These are phyloP conservation scores for Rhadina sibilatrix DNA, from an alignment of 2,113 vertebrate species.

Conservation along the genomic window DNA sequence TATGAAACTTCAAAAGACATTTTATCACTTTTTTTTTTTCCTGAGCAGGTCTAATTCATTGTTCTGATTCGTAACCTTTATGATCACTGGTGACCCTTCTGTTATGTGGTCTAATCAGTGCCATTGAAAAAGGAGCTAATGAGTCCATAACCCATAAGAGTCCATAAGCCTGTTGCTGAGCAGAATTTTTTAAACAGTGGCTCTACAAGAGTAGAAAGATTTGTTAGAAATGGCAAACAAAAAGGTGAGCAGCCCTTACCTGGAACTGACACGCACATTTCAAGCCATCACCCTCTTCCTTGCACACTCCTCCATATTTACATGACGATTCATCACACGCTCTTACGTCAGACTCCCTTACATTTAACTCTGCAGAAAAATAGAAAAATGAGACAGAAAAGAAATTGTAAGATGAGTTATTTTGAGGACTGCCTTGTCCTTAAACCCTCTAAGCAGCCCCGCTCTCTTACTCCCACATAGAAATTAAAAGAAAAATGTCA, in stretches of 20 bases:
- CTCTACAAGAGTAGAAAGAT: not conserved
- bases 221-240: not conserved
- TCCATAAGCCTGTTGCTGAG: not conserved
- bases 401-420: not conserved
- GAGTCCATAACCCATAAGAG: too few relatives aligned
- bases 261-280: conserved; percentile 94
- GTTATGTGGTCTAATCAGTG: not conserved
- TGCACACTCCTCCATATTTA: conserved; percentile 89
- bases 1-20: not conserved
- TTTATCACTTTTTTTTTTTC: not conserved
- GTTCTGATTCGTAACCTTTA: not conserved
- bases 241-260: conserved; percentile 75
- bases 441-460: not conserved
- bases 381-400: not conserved
- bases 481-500: not conserved
- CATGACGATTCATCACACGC: conserved; percentile 89
- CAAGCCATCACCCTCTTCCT: conserved; percentile 87
- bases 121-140: not conserved
- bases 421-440: not conserved
- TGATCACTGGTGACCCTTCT: not conserved
- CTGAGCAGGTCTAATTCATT: not conserved
- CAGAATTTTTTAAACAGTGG: rapidly evolving
- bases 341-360: conserved; percentile 85
- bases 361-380: conserved; percentile 79
- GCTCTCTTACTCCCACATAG: rapidly evolving